Base-by-base conservation (phyloP, 2,888 invertebrate species). In the Cremastinae sp. region DNA sequence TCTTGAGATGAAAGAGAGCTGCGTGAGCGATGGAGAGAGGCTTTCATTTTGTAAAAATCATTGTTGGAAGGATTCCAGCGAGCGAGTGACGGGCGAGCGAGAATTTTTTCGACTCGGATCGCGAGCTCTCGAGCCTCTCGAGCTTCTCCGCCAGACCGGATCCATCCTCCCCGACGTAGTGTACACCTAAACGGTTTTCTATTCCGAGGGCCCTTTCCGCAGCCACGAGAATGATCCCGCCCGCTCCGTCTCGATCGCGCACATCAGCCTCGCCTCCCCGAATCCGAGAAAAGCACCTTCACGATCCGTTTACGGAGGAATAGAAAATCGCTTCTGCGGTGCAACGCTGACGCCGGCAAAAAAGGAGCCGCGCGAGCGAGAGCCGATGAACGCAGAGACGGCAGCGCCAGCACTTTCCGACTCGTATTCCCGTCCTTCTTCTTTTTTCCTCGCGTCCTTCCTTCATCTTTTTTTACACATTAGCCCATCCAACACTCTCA, bases 11-110 rank as follows among this genome's bases (percentile, higher is more conserved):
- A 16, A 16, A 34, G 34, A n/a, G 58, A 51, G 18, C 56, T 36
- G 22, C 61, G 53, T 69, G 49, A 64, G 58, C 18, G 12, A 62
- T 34, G 58, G 14, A 2, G 47, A 51, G 36, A 58, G 64, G 49
- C 51, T 65, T 74, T 74, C 69, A 74, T 74, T 69, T 70, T 36
- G 69, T 74, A 74, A 74, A 65, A 74, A 74, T 74, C 51, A 74
- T 74, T 70, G 41, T 74, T 74, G 74, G 74, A 74, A 65, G 56
- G 45, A 47, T 69, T 74, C 74, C 69, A 74, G 64, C 62, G 47
- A n/a, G 5, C 12, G 41, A 41, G 41, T 9, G 10, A 12, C 9
- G 41, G 41, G 41, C n/a, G 9, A 41, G 9, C 18, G 16, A 16
- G 8, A 5, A 16, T 16, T 16, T 9, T 47, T 10, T 43, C 45